Base-by-base conservation (phyloP, 1,140 invertebrate species). In the Telenomus remus region DNA sequence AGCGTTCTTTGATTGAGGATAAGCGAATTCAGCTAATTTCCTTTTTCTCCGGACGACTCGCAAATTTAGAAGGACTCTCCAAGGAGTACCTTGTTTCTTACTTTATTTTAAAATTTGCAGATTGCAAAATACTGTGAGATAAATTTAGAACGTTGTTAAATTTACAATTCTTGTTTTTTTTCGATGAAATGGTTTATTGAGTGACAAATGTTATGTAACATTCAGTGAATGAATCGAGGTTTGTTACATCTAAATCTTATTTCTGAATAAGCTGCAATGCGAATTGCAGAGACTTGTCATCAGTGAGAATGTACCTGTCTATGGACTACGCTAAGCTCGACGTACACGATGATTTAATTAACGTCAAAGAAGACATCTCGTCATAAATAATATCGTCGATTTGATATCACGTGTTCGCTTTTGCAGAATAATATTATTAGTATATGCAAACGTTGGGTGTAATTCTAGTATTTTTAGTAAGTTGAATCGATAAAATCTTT, bases 21-120 rank as follows among this genome's bases (percentile, higher is more conserved):
- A 69, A 69, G 55, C 48, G 65, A 49, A 69, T 69, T 69, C 0
- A 9, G 48, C 50, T 69, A 60, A 69, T 60, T 39, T 54, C 53
- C 8, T 44, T n/a, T 4, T 49, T 42, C 15, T 33, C 37, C 16
- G 16, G 34, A 33, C 56, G 56, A 69, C 54, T 42, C 19, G 59
- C 39, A 15, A 48, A n/a, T n/a, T n/a, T n/a, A n/a, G n/a, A n/a
- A 64, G 15, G 50, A 9, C 12, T 47, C 54, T 64, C 14, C 19
- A 27, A 6, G 6, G 19, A 27, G 6, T 27, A 27, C 19, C 6
- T 39, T 39, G 37, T 4, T 39, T 39, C 37, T 39, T 39, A 39
- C 9, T n/a, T 11, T 39, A 9, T 27, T 27, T 27, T 27, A 6
- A 3, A 27, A 3, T 27, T 27, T 27, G 19, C 19, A 27, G 19